phyloP scores from a whole-genome alignment of 2,113 vertebrate genomes.

The Austrofundulus limnaeus region DNA sequence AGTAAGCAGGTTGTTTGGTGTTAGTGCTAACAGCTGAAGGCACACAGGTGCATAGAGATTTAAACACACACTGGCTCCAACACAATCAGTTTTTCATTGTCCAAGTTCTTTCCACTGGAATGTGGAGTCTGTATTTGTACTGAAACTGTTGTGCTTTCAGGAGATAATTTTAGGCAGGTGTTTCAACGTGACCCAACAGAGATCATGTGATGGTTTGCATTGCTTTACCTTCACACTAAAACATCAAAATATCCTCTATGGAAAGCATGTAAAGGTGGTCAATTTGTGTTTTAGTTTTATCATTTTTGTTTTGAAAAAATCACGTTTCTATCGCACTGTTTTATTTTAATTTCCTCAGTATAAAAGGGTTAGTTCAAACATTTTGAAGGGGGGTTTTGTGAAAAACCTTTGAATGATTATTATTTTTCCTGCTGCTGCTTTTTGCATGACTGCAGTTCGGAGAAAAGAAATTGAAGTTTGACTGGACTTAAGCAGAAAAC shows the following conservation, averaged over 20 bases:
- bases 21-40: constrained; percentile 19
- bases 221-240: neutral
- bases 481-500: no score
- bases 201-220: neutral
- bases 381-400: no score
- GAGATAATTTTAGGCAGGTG: neutral
- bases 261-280: no score
- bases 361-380: no score
- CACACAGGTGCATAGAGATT: constrained; percentile 4
- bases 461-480: no score
- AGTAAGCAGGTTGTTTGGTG: neutral
- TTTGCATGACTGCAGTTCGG: no score
- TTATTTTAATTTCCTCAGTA: no score
- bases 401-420: no score
- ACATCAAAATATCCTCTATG: neutral
- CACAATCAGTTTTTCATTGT: neutral
- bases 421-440: no score
- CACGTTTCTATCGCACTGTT: no score
- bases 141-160: neutral
- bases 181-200: neutral
- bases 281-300: no score
- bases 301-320: no score
- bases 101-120: neutral
- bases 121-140: neutral
- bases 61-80: neutral